phyloP scores from a whole-genome alignment of 2,797 vertebrate genomes.

The Sciurus carolinensis region DNA sequence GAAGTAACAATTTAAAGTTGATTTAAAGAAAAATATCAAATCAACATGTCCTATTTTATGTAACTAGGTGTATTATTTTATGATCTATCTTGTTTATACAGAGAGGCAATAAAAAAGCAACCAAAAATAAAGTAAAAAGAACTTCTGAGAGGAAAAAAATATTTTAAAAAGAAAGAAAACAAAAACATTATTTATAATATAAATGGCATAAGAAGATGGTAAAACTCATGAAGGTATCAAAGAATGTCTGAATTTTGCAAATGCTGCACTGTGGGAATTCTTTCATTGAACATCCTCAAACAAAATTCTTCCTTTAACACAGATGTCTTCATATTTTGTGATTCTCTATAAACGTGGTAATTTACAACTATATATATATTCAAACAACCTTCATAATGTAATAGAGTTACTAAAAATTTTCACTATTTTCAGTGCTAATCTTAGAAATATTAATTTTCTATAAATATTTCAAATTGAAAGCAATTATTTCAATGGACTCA shows the following conservation, averaged over 20 bases:
- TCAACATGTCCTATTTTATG: not conserved
- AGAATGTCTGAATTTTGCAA: not conserved
- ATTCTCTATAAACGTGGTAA: conserved; percentile 21
- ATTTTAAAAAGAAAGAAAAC: not conserved
- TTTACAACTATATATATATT: conserved; percentile 49
- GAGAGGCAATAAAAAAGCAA: not conserved
- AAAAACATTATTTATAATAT: conserved; percentile 4
- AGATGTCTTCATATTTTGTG: not conserved
- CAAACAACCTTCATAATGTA: conserved; percentile 9
- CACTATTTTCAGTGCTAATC: conserved; percentile 29
- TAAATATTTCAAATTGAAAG: conserved; percentile 87
- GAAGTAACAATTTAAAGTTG: not conserved
- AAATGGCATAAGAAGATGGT: not conserved
- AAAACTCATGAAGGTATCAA: conserved; percentile 30
- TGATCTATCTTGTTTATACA: not conserved
- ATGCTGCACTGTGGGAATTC: not conserved
- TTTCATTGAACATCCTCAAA: not conserved
- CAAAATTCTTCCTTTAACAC: not conserved
- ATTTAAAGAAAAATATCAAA: conserved; percentile 46
- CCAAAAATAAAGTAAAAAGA: not conserved
- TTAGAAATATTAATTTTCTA: conserved; percentile 48
- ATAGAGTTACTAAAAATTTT: conserved; percentile 8
- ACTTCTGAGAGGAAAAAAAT: not conserved
- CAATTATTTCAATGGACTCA: conserved; percentile 89
- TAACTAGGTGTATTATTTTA: conserved; percentile 21